These are phyloP conservation scores for Ochlodes sylvanus DNA, from an alignment of 2,888 invertebrate genomes.

Conservation along the genomic window DNA sequence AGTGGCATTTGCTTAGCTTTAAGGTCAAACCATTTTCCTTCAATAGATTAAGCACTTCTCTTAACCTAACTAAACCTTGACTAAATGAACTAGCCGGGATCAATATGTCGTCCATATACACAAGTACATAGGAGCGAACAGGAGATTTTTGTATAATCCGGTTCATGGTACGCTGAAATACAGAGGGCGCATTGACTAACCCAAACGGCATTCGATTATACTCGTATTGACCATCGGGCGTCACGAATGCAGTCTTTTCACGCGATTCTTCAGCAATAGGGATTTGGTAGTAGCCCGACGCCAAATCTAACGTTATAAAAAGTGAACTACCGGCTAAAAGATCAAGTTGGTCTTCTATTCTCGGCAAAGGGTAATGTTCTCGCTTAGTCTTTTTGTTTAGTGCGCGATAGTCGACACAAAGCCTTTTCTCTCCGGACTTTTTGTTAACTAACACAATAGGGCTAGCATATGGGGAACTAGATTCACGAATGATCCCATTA, in stretches of 20 bases:
- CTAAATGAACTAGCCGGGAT: slow-evolving; percentile 16
- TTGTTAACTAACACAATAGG: not conserved
- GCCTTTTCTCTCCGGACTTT: too few relatives aligned
- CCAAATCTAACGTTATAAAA: too few relatives aligned
- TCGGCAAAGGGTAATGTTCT: not conserved
- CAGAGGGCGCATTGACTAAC: slow-evolving; percentile 55
- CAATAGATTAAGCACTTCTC: not conserved
- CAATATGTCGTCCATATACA: slow-evolving; percentile 42
- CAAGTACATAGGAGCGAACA: not conserved
- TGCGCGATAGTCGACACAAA: not conserved
- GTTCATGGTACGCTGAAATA: slow-evolving; percentile 49
- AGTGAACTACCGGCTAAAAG: not conserved
- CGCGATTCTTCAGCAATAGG: too few relatives aligned
- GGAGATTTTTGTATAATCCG: not conserved
- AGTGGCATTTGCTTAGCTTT: slow-evolving; percentile 6
- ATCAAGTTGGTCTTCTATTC: slow-evolving; percentile 7
- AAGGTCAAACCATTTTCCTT: not conserved
- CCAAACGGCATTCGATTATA: slow-evolving; percentile 60
- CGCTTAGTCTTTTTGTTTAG: not conserved
- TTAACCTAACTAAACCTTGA: not conserved
- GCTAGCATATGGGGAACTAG: not conserved
- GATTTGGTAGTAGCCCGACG: too few relatives aligned
- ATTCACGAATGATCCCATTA: not conserved
- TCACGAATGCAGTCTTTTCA: too few relatives aligned
- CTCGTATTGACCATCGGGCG: too few relatives aligned